phyloP scores from a whole-genome alignment of 2,113 vertebrate genomes.

The Hippocampus mohnikei region DNA sequence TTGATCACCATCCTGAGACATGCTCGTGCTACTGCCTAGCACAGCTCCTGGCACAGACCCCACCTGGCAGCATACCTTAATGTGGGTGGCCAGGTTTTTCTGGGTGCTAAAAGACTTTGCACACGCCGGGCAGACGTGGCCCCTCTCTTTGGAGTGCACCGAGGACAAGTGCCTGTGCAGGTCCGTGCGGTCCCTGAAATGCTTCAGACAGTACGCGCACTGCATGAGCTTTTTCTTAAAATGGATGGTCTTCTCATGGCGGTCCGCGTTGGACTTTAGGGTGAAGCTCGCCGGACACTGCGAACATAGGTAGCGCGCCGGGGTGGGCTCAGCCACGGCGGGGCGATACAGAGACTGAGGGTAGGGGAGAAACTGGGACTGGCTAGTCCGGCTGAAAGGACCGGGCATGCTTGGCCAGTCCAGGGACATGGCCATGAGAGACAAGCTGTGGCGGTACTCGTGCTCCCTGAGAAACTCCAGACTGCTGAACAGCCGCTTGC shows the following conservation, averaged over 20 bases:
- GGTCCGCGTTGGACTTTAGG: conserved; percentile 79
- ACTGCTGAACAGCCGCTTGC: conserved; percentile 74
- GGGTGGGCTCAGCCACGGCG: neutral
- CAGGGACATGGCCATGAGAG: conserved; percentile 67
- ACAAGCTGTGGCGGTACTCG: conserved; percentile 68
- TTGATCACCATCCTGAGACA: conserved; percentile 48
- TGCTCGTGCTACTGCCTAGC: conserved; percentile 30
- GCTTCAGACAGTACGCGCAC: conserved; percentile 70
- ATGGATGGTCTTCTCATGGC: conserved; percentile 77
- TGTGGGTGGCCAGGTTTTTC: conserved; percentile 77
- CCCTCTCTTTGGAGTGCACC: conserved; percentile 67
- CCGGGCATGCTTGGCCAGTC: conserved; percentile 49
- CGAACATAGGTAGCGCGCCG: conserved; percentile 76
- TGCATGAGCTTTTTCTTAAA: conserved; percentile 79
- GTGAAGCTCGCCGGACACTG: conserved; percentile 78
- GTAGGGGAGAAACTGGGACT: conserved; percentile 35
- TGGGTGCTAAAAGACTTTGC: conserved; percentile 74
- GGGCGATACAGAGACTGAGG: conserved; percentile 47
- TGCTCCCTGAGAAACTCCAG: conserved; percentile 75
- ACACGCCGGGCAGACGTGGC: conserved; percentile 67
- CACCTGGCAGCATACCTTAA: conserved; percentile 70
- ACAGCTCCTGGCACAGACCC: conserved; percentile 40
- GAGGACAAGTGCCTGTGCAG: conserved; percentile 72
- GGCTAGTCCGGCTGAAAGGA: conserved; percentile 13
- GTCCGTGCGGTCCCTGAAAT: conserved; percentile 77